Evolutionary conservation across 1,140 invertebrate genomes (phyloP).

Genomic region (Papilio machaon): DNA sequence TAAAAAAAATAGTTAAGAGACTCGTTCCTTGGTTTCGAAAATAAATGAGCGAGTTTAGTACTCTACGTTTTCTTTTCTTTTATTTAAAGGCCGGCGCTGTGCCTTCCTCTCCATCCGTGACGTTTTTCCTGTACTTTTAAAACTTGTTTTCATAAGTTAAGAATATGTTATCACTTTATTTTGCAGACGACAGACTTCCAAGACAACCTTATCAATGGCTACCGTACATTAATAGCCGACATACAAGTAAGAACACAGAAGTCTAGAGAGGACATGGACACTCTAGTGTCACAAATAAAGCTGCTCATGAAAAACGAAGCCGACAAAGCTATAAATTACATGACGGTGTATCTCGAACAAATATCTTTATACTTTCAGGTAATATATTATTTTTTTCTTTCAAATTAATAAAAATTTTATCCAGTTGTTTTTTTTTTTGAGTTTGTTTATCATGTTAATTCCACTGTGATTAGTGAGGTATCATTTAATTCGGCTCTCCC

Average conservation of each 20-base stretch:
- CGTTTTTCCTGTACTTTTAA: no score
- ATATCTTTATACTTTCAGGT: slow-evolving; percentile 79
- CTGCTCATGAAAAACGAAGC: slow-evolving; percentile 79
- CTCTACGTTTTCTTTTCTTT: not conserved
- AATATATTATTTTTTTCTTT: slow-evolving; percentile 25
- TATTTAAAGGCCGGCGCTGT: no score
- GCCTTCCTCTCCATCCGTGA: no score
- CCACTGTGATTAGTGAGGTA: no score
- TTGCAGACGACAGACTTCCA: slow-evolving; percentile 76
- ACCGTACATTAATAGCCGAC: slow-evolving; percentile 72
- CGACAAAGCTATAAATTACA: slow-evolving; percentile 78
- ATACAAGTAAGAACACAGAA: slow-evolving; percentile 75
- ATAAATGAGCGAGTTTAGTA: not conserved
- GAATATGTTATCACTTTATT: not conserved
- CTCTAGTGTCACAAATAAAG: slow-evolving; percentile 77
- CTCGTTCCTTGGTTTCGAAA: no score
- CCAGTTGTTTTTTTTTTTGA: no score
- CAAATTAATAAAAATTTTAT: slow-evolving; percentile 17
- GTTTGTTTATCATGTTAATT: no score
- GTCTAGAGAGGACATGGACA: slow-evolving; percentile 78
- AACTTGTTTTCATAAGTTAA: not conserved
- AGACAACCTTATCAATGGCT: slow-evolving; percentile 77
- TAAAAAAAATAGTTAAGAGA: no score
- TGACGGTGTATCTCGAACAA: slow-evolving; percentile 78
- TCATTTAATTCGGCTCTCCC: no score